Percentiles rank a stretch among this genome's conserved stretches.
Evolutionary conservation across 2,888 invertebrate genomes (phyloP).

Genomic region (Campoplex capitator): DNA sequence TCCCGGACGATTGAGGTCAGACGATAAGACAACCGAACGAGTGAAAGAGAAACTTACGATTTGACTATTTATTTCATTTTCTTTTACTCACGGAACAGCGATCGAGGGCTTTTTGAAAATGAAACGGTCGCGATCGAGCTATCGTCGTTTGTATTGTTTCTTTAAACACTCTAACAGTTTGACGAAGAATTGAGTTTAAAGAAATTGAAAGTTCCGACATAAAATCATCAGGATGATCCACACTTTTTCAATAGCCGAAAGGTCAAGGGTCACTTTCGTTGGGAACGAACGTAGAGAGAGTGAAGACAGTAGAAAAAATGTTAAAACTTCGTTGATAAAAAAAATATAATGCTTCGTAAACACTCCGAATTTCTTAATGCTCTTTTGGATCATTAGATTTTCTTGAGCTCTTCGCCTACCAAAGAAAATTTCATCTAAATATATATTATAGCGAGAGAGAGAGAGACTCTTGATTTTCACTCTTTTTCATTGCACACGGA

Average conservation of each 20-base stretch:
- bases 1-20: constrained; percentile 37
- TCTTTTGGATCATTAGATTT: background rate
- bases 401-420: background rate
- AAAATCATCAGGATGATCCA: background rate
- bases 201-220: background rate
- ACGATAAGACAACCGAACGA: background rate
- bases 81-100: background rate
- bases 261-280: background rate
- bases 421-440: too few relatives aligned
- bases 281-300: background rate
- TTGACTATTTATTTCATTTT: background rate
- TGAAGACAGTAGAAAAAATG: background rate
- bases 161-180: background rate
- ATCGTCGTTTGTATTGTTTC: too few relatives aligned
- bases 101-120: background rate
- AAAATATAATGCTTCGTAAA: background rate
- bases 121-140: too few relatives aligned
- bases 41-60: background rate
- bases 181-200: background rate
- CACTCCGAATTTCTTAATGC: background rate
- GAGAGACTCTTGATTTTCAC: background rate
- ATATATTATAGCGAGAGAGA: too few relatives aligned
- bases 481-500: background rate
- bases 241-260: background rate
- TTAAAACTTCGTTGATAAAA: background rate